phyloP scores from a whole-genome alignment of 2,888 invertebrate species.

The Pseudococcus jackbeardsleyi region DNA sequence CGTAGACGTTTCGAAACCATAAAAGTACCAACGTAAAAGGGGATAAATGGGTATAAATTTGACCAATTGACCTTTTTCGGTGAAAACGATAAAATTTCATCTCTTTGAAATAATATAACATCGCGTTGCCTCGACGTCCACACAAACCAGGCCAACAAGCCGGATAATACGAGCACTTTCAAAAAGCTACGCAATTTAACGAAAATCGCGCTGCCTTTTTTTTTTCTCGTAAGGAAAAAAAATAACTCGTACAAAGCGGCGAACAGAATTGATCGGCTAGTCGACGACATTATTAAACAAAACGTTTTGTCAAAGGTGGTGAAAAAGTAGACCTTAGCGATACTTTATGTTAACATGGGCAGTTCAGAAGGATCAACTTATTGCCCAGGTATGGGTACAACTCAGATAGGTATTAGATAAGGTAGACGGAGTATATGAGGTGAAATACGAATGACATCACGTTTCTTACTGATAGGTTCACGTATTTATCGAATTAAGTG shows the following conservation, averaged over 20 bases:
- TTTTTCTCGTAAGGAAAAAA: neutral
- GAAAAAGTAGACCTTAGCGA: neutral
- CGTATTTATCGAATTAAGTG: constrained; percentile 42
- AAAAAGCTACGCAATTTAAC: neutral
- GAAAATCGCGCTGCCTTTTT: neutral
- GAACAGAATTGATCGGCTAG: neutral
- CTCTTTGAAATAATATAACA: neutral
- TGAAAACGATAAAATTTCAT: neutral
- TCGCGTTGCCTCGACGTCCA: neutral
- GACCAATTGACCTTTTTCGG: neutral
- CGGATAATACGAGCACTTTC: too few species aligned
- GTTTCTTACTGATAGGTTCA: constrained; percentile 41
- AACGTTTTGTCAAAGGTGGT: constrained; percentile 11
- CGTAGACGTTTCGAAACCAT: neutral
- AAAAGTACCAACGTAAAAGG: neutral
- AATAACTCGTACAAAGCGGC: neutral
- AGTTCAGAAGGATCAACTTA: neutral
- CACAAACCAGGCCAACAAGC: neutral
- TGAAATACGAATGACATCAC: constrained; percentile 19
- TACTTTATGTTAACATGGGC: neutral
- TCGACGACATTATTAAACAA: neutral
- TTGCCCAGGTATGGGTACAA: neutral
- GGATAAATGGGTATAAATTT: neutral
- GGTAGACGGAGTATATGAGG: neutral
- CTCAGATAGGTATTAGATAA: neutral